phyloP scores from a whole-genome alignment of 1,140 invertebrate species.

The Arctopsyche grandis region DNA sequence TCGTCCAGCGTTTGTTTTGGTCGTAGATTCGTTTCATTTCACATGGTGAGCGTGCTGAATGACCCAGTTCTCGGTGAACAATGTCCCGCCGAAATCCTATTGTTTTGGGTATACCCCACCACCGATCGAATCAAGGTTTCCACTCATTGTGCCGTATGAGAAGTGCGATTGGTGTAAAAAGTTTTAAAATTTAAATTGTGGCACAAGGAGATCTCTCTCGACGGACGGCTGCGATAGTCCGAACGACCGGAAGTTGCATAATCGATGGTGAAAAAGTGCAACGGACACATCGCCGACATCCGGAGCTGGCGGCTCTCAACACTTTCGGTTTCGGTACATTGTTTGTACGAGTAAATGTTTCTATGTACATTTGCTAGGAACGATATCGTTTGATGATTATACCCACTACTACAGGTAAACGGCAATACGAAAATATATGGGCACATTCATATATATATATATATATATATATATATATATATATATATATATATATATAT shows the following conservation, averaged over 20 bases:
- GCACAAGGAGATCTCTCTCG: background rate
- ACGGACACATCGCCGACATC: background rate
- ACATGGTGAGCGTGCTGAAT: too few relatives aligned
- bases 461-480: constrained; percentile 30
- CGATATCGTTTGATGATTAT: too few relatives aligned
- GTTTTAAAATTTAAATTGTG: background rate
- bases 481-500: constrained; percentile 30
- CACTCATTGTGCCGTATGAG: background rate
- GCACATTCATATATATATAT: constrained; percentile 6
- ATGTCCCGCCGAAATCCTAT: background rate
- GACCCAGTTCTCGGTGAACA: too few relatives aligned
- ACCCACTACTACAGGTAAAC: too few relatives aligned
- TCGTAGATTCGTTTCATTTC: too few relatives aligned
- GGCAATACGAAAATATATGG: too few relatives aligned
- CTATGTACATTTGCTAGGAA: too few relatives aligned
- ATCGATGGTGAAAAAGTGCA: background rate
- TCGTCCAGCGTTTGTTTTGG: too few relatives aligned
- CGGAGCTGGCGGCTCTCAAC: background rate
- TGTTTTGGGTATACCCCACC: background rate
- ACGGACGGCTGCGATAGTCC: background rate
- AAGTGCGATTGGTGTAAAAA: too few relatives aligned
- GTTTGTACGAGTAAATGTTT: too few relatives aligned
- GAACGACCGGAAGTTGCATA: background rate
- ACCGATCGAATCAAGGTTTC: background rate
- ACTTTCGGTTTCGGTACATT: too few relatives aligned